Evolutionary conservation across 2,113 vertebrate genomes (phyloP), one percentile per base, ranked within the genome.

Genomic region (Zosterops hypoxanthus): DNA sequence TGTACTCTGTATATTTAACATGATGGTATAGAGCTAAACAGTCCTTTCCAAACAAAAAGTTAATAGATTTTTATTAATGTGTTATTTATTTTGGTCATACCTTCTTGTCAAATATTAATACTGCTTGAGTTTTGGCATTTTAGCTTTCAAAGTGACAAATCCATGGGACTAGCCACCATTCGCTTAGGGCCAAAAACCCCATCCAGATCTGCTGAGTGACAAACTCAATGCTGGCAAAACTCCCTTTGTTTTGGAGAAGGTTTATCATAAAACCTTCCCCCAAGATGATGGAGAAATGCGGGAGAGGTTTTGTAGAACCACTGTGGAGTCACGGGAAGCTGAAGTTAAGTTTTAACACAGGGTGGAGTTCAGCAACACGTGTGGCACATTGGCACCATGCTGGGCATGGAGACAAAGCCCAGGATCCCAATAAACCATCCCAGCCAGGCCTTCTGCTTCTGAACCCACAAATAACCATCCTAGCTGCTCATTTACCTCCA

Each of bases 51-150:
- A 82, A 81, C 57, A 69, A 80, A 70, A 89, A 60, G 66, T 13
- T 14, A 68, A 76, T 2, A 49, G 34, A 31, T 65, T 52, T 95
- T 96, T 63, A 95, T 80, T 61, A 71, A 49, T 5, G 8, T 31
- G 15, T 57, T 93, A 47, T 64, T 96, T 94, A 72, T 85, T 91
- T 76, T 24, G 16, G 64, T 64, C 44, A 82, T 64, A 83, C 24
- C 64, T 72, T 60, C 34, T 94, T 17, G 28, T 13, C 61, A 87
- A 90, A 42, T 47, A 66, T 9, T 29, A 70, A 17, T 14, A 42
- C 7, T 59, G 50, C 9, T 41, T 57, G 28, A 78, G 28, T 73
- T 89, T 61, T 49, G 73, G 17, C 49, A 34, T 81, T 73, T 78
- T 55, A 66, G 56, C 6, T 73, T 76, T 86, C 63, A 42, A 70